Percentiles rank a stretch among this genome's conserved stretches.
phyloP scores from a whole-genome alignment of 2,888 invertebrate genomes.

The Zygaena filipendulae region DNA sequence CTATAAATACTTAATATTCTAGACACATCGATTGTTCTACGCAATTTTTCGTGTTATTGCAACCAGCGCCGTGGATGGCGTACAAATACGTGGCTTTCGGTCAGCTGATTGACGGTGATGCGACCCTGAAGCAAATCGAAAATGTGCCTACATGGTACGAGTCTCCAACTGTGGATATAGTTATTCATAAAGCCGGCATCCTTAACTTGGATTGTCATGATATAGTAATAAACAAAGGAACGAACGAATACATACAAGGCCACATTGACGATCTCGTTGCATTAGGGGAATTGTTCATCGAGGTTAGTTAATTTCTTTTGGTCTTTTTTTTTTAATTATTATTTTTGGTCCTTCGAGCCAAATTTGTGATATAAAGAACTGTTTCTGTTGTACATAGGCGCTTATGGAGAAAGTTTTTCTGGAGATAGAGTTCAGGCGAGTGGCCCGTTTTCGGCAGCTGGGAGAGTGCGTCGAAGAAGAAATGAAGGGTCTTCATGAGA shows the following conservation, averaged over 20 bases:
- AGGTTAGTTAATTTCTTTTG: slow-evolving; percentile 27
- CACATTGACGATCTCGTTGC: slow-evolving; percentile 42
- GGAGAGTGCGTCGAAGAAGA: slow-evolving; percentile 20
- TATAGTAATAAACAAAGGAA: slow-evolving; percentile 34
- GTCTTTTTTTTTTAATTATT: not conserved
- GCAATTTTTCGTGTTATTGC: slow-evolving; percentile 75
- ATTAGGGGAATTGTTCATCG: slow-evolving; percentile 31
- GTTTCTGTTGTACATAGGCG: too few species aligned
- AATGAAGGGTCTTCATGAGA: slow-evolving; percentile 25
- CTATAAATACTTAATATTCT: too few species aligned
- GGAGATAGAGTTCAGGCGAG: slow-evolving; percentile 24
- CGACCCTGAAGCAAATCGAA: slow-evolving; percentile 71
- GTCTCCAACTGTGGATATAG: slow-evolving; percentile 48
- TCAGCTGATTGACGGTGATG: slow-evolving; percentile 74
- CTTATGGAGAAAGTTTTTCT: slow-evolving; percentile 31
- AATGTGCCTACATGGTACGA: slow-evolving; percentile 71
- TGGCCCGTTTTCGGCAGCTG: slow-evolving; percentile 21
- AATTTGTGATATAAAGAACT: too few species aligned
- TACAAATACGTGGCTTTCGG: slow-evolving; percentile 79
- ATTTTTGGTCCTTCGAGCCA: too few species aligned
- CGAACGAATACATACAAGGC: slow-evolving; percentile 34
- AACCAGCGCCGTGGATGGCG: slow-evolving; percentile 77
- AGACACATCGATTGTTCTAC: slow-evolving; percentile 73
- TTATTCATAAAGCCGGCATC: slow-evolving; percentile 36
- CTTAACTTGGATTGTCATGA: slow-evolving; percentile 45